phyloP scores from a whole-genome alignment of 2,888 invertebrate genomes.

The Pilophorus perplexus region DNA sequence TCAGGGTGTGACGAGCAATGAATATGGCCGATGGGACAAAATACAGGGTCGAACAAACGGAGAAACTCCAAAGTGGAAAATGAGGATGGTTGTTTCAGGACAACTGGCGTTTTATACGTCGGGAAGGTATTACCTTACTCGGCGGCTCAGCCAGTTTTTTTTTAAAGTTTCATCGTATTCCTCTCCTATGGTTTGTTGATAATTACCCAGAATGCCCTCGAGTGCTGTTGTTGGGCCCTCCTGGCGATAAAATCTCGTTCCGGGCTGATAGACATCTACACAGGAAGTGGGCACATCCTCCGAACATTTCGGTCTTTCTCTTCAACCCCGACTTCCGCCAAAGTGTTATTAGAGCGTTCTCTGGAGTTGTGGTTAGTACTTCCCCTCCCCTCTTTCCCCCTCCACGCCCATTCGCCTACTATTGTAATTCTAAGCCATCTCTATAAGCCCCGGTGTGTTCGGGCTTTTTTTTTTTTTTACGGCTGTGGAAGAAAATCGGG shows the following conservation, averaged over 20 bases:
- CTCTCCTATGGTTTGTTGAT: slow-evolving; percentile 13
- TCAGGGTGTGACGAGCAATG: no score
- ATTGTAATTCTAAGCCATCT: no score
- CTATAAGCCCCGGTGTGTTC: no score
- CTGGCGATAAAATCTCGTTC: slow-evolving; percentile 34
- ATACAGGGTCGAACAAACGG: not conserved
- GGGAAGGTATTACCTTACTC: slow-evolving; percentile 10
- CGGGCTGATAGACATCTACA: slow-evolving; percentile 26
- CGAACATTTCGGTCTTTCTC: slow-evolving; percentile 31
- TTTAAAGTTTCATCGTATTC: no score
- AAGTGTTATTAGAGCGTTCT: slow-evolving; percentile 32
- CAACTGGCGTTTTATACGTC: slow-evolving; percentile 17
- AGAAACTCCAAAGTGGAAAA: slow-evolving; percentile 19
- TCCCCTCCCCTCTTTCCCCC: no score
- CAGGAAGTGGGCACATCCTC: slow-evolving; percentile 38
- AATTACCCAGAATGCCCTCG: slow-evolving; percentile 27
- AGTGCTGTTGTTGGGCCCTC: slow-evolving; percentile 1
- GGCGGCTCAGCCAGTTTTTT: no score
- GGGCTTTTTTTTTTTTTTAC: no score
- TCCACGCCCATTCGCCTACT: no score
- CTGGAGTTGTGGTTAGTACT: no score
- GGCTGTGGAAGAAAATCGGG: no score
- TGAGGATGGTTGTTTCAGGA: not conserved
- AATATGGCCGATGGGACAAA: no score
- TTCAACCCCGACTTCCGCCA: slow-evolving; percentile 23